These are phyloP conservation scores for Dynastes grantii DNA, from an alignment of 2,888 invertebrate species.

Conservation along the genomic window DNA sequence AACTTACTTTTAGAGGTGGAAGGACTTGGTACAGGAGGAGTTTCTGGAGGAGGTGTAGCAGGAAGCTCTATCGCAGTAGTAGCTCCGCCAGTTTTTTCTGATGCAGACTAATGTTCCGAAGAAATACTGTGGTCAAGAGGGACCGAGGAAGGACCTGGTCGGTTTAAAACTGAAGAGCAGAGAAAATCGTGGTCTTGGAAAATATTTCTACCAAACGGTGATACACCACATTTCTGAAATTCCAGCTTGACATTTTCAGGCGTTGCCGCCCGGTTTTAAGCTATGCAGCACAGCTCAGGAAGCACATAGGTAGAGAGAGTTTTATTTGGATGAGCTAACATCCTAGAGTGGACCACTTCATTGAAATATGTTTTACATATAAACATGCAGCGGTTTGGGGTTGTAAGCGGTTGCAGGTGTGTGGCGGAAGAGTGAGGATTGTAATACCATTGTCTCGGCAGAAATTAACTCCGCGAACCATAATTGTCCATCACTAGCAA, in stretches of 20 bases:
- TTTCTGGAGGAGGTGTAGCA: no score
- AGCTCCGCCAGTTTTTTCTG: not conserved
- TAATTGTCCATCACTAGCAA: not conserved
- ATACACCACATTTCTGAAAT: not conserved
- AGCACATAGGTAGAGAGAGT: not conserved
- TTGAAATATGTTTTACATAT: not conserved
- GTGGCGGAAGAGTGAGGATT: no score
- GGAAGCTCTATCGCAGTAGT: not conserved
- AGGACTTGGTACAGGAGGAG: no score
- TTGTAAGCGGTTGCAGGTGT: not conserved
- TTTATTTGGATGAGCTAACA: not conserved
- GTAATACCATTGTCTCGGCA: not conserved
- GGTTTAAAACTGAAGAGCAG: not conserved
- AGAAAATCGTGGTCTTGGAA: not conserved
- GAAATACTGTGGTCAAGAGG: not conserved
- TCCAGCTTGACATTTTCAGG: not conserved
- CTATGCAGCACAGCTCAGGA: not conserved
- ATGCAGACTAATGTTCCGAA: not conserved
- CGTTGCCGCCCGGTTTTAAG: not conserved
- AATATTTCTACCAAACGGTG: not conserved
- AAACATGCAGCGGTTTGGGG: not conserved
- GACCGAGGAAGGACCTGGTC: not conserved
- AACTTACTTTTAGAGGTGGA: no score
- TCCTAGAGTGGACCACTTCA: not conserved
- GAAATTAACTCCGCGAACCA: not conserved